Conservation (phyloP, 2,797 vertebrate genomes). For the Bradypodion ventrale region DNA sequence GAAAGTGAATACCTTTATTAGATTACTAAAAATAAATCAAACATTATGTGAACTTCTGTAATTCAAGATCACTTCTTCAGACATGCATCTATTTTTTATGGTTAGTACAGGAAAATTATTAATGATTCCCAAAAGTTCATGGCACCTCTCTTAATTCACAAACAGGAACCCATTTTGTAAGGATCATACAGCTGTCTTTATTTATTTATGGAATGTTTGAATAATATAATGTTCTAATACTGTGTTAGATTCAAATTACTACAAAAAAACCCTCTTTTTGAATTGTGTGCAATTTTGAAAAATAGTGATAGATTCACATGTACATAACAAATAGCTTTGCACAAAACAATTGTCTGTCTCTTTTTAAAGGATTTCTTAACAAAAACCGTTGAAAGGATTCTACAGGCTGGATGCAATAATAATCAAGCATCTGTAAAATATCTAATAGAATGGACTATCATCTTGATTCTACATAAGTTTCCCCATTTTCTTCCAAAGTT, state of each 20-base stretch:
- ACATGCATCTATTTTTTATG: too few species aligned
- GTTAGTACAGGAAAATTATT: too few species aligned
- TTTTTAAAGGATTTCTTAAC: slow-evolving; percentile 82
- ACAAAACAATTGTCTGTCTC: slow-evolving; percentile 24
- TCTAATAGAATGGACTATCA: slow-evolving; percentile 90
- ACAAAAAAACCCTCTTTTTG: background rate
- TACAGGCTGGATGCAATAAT: slow-evolving; percentile 86
- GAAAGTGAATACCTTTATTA: too few species aligned
- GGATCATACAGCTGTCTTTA: too few species aligned
- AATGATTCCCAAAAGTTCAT: too few species aligned
- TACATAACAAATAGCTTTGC: background rate
- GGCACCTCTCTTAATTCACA: too few species aligned
- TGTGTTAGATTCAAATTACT: background rate
- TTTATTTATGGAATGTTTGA: too few species aligned
- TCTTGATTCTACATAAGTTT: slow-evolving; percentile 83
- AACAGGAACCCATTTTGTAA: too few species aligned
- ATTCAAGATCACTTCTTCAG: too few species aligned
- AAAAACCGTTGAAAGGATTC: slow-evolving; percentile 78
- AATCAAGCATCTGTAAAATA: slow-evolving; percentile 97
- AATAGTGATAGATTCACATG: background rate
- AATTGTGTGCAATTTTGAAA: background rate
- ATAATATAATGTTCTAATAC: background rate
- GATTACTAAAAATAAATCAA: too few species aligned
- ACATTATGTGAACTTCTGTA: too few species aligned
- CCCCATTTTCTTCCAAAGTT: slow-evolving; percentile 85